Evolutionary conservation across 2,113 vertebrate genomes (phyloP).

Genomic region (Oncorhynchus nerka): DNA sequence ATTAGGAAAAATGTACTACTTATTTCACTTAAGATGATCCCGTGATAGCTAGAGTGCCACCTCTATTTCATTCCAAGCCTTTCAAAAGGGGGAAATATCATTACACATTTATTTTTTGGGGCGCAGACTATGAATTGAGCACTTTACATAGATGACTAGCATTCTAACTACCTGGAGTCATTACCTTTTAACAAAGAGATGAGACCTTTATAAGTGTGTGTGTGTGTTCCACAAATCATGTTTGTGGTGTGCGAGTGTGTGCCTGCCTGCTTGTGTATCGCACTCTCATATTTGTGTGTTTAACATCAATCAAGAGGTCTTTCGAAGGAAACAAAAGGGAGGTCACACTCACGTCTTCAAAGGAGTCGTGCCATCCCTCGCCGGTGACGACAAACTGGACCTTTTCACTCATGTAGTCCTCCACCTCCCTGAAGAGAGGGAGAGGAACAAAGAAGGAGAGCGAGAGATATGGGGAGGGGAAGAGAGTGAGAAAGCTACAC

Average conservation of each 20-base stretch:
- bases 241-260: not conserved
- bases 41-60: too few relatives aligned
- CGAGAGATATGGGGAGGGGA: not conserved
- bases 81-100: too few relatives aligned
- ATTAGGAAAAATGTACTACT: not conserved
- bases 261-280: not conserved
- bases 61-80: not conserved
- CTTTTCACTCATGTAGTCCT: slow-evolving; percentile 88
- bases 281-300: not conserved
- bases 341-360: slow-evolving; percentile 81
- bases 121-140: not conserved
- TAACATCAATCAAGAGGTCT: not conserved
- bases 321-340: not conserved
- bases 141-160: slow-evolving; percentile 1
- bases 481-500: not conserved
- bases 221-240: not conserved
- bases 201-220: not conserved
- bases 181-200: not conserved
- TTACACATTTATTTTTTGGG: not conserved
- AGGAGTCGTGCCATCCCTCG: slow-evolving; percentile 88
- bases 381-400: slow-evolving; percentile 89
- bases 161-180: not conserved
- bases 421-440: slow-evolving; percentile 71
- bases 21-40: not conserved
- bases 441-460: too few relatives aligned